These are phyloP conservation scores for Aphelenchoides fujianensis DNA, from an alignment of 1,140 invertebrate species.

Conservation along the genomic window DNA sequence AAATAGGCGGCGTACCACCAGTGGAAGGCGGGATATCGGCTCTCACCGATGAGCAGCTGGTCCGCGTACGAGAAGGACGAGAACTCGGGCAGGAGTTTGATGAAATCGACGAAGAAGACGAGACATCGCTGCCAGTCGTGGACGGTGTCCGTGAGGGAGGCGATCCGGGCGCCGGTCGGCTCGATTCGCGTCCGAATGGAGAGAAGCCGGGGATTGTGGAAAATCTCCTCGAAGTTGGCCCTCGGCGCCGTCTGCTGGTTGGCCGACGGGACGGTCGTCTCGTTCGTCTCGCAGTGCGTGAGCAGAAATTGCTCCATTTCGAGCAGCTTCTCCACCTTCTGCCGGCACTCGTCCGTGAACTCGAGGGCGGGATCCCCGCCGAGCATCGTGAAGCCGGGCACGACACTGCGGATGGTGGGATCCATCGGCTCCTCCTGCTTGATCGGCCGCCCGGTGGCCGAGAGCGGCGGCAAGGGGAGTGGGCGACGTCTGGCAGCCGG, in stretches of 20 bases:
- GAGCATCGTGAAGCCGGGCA: neutral
- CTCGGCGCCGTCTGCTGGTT: neutral
- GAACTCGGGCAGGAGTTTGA: conserved; percentile 49
- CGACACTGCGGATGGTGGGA: too few relatives aligned
- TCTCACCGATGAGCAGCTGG: conserved; percentile 35
- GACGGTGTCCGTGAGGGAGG: conserved; percentile 35
- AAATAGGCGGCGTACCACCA: conserved; percentile 44
- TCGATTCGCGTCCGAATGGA: conserved; percentile 28
- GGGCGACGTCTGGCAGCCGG: neutral
- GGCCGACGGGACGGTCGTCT: neutral
- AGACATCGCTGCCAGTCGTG: conserved; percentile 50
- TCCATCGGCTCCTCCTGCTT: too few relatives aligned
- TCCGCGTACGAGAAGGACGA: conserved; percentile 31
- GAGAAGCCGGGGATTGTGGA: conserved; percentile 18
- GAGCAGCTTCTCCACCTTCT: neutral
- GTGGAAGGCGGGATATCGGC: conserved; percentile 49
- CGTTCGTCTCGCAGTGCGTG: neutral
- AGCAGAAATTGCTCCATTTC: conserved; percentile 1
- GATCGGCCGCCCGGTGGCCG: too few relatives aligned
- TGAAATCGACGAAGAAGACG: conserved; percentile 48
- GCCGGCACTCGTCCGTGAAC: neutral
- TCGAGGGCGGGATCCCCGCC: neutral
- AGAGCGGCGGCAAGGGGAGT: neutral
- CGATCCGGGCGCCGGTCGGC: conserved; percentile 39
- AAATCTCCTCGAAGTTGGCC: conserved; percentile 9